Base-by-base conservation (phyloP, 2,888 invertebrate genomes). In the Periphyllus acericola region DNA sequence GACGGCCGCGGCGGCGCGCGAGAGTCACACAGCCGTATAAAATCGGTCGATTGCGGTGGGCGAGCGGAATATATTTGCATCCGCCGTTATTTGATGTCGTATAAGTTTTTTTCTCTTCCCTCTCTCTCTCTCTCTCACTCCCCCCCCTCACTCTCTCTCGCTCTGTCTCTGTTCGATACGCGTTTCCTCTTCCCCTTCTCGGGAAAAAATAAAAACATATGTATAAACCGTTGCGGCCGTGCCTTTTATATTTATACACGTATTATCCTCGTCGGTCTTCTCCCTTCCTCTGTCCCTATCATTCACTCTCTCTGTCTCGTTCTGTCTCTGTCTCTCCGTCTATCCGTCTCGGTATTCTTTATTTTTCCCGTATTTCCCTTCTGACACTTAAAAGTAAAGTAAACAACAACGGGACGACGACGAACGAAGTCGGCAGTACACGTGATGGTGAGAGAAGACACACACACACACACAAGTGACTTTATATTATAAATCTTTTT, bases 21-120 rank as follows among this genome's bases (percentile, higher is more conserved):
- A 46, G 46, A 46, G 40, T 29, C 40, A 71, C 40, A 81, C 32
- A 32, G 46, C 81, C 81, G 81, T 81, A 81, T 81, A 71, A 81
- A 81, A 81, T 81, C 81, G 81, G 81, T 81, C 81, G 81, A 81
- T 81, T 71, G 68, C 68, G 68, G 82, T 32, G 52, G 71, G 72
- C 71, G 82, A 52, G 82, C 52, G 82, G 82, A 72, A 72, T 82
- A 72, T 82, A 82, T 82, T 82, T 52, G 71, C 71, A 71, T 82
- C 82, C 71, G 71, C 71, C 72, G 71, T 72, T 82, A 82, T 82
- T 52, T 82, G 71, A 72, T 34, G 82, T 82, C 82, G 72, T 72
- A 72, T 72, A 52, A 34, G 21, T 72, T 72, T 46, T 29, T 60
- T 55, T 14, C 29, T 76, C n/a, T 29, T 75, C 9, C 1, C 21